Evolutionary conservation across 2,888 invertebrate species (phyloP).

Genomic region (Phyllotreta cruciferae): DNA sequence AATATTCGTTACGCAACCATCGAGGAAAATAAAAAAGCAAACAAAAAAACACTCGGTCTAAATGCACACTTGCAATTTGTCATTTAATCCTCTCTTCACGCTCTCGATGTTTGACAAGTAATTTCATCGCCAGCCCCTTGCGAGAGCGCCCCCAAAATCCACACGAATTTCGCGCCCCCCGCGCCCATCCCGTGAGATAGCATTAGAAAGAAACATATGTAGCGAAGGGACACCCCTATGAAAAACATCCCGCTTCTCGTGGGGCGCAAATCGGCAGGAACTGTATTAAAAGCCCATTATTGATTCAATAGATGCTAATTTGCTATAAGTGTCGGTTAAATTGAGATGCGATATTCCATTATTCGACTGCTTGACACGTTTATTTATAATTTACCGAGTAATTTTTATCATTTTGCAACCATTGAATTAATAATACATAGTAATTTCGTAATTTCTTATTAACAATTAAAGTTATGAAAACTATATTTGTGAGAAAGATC

Average conservation of each 20-base stretch:
- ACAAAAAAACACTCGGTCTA: slow-evolving; percentile 42
- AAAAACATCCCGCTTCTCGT: slow-evolving; percentile 42
- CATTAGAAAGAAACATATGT: slow-evolving; percentile 54
- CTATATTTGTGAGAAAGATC: too few species aligned
- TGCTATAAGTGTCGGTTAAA: slow-evolving; percentile 41
- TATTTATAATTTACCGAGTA: too few species aligned
- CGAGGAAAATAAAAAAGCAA: too few species aligned
- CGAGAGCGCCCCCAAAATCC: slow-evolving; percentile 21
- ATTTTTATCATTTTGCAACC: too few species aligned
- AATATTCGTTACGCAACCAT: too few species aligned
- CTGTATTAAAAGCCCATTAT: slow-evolving; percentile 57
- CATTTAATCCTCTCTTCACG: slow-evolving; percentile 56
- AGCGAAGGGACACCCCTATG: slow-evolving; percentile 48
- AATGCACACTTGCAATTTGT: slow-evolving; percentile 52
- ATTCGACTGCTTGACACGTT: slow-evolving; percentile 2
- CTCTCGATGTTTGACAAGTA: slow-evolving; percentile 53
- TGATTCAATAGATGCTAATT: slow-evolving; percentile 56
- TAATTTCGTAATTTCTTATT: too few species aligned
- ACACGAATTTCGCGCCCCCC: not conserved
- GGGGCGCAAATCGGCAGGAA: slow-evolving; percentile 51
- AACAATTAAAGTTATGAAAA: too few species aligned
- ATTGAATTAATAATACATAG: too few species aligned
- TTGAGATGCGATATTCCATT: slow-evolving; percentile 33
- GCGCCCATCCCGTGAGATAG: slow-evolving; percentile 46
- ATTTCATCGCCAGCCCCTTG: slow-evolving; percentile 45